Evolutionary conservation across 2,113 vertebrate genomes (phyloP), one percentile per base, ranked within the genome.

Genomic region (Pagrus major): DNA sequence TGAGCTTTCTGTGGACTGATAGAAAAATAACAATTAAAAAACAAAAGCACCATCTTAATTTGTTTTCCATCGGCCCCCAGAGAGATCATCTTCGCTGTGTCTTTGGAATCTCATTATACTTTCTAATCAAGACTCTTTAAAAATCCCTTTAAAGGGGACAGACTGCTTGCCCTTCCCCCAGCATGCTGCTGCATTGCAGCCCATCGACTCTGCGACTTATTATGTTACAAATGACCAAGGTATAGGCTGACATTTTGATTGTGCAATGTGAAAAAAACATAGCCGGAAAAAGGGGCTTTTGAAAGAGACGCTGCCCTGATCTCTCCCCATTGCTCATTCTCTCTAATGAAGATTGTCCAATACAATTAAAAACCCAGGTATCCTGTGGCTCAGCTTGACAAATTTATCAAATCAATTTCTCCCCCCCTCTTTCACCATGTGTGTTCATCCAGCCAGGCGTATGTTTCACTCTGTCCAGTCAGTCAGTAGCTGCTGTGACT

Each of bases 191-290:
- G 94, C 96, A 94, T 90, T 86, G 94, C 95, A 96, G 96, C 97
- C 97, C 97, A 96, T 96, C 96, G 96, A 93, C 95, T n/a, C n/a
- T 96, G 93, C 93, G 93, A 96, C 95, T 97, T 97, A 96, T 97
- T 97, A 96, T 97, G 96, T 97, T 97, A 97, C 96, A 97, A 97
- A 97, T 97, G 97, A 97, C 96, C 95, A 96, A 96, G 96, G 95
- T 95, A 41, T 51, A 94, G 94, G 94, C 95, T 97, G 96, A 97
- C 96, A 95, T 97, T 97, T 96, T 96, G 95, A 93, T 93, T 93
- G 95, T 94, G 66, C 56, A 64, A 59, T 41, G 95, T 96, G 95
- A 94, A 95, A 92, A 95, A 72, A 25, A 9, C 91, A 93, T 86
- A 84, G 94, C 89, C 93, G 93, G 93, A 47, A 49, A 52, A 12